These are phyloP conservation scores for Pristionchus fissidentatus DNA, from an alignment of 2,888 invertebrate genomes.

Conservation along the genomic window DNA sequence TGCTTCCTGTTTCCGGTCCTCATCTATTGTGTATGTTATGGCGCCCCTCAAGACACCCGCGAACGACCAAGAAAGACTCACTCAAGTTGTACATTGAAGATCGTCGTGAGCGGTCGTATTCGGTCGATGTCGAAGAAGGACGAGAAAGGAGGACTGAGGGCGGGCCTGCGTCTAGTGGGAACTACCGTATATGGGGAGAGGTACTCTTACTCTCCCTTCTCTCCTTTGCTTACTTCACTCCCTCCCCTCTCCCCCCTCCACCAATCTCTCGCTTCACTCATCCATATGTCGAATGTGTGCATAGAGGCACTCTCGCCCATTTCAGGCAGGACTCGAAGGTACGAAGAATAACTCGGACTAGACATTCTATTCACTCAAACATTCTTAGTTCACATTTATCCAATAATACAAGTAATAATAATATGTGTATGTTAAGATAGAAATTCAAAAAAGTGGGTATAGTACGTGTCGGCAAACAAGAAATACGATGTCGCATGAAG, in stretches of 20 bases:
- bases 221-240: not conserved
- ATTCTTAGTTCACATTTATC: too few relatives aligned
- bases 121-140: not conserved
- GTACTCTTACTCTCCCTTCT: conserved; percentile 2
- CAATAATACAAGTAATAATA: too few relatives aligned
- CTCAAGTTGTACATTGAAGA: conserved; percentile 48
- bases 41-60: not conserved
- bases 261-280: conserved; percentile 6
- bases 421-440: too few relatives aligned
- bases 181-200: conserved; percentile 44
- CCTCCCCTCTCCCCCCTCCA: not conserved
- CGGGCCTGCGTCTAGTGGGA: conserved; percentile 1
- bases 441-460: too few relatives aligned
- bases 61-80: not conserved
- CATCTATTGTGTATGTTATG: conserved; percentile 3
- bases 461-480: too few relatives aligned
- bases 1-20: conserved; percentile 46
- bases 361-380: too few relatives aligned
- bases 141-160: not conserved
- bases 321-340: conserved; percentile 13
- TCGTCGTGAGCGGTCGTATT: not conserved
- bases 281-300: conserved; percentile 45
- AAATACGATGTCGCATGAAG: too few relatives aligned
- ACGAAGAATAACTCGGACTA: not conserved
- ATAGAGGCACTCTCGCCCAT: conserved; percentile 35